These are phyloP conservation scores for Henricia sp. DNA, from an alignment of 53 echinoderm and acorn worm species.

Conservation along the genomic window DNA sequence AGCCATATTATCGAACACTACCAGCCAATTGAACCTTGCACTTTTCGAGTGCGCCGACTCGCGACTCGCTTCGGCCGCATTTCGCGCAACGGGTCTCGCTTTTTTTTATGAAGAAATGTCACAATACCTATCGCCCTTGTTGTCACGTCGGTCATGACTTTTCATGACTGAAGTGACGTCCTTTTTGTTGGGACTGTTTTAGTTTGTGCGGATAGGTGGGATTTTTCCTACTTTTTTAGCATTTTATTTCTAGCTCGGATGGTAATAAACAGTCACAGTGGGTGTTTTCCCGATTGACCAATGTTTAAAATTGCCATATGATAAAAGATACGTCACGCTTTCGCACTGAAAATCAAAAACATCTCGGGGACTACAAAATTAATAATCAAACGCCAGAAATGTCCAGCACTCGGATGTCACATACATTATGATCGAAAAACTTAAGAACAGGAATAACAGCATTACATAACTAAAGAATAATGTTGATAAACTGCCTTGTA, in stretches of 20 bases:
- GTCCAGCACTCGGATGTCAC: no score
- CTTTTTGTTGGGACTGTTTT: conserved; percentile 7
- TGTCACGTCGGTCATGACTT: conserved; percentile 15
- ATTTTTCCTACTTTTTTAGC: neutral
- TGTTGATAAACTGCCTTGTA: no score
- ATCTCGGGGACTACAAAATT: no score
- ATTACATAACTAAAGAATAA: no score
- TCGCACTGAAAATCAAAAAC: no score
- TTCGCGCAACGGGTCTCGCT: conserved; percentile 2
- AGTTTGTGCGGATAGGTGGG: conserved; percentile 1
- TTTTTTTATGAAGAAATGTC: conserved; percentile 18
- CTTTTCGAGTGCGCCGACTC: conserved; percentile 44
- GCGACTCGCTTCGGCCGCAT: conserved; percentile 16
- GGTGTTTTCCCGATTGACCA: no score
- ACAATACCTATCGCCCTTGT: conserved; percentile 24
- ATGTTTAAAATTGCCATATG: no score
- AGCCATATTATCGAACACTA: conserved; percentile 6
- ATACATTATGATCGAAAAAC: no score
- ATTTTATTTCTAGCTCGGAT: neutral
- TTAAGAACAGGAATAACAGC: no score
- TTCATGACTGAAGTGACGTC: conserved; percentile 28
- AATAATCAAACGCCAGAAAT: no score
- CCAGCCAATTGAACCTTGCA: conserved; percentile 53
- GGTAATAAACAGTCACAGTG: neutral
- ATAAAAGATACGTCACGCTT: no score